Evolutionary conservation across 1,140 invertebrate species (phyloP), one percentile per base, ranked within the genome.

Genomic region (Cardiocondyla obscurior): DNA sequence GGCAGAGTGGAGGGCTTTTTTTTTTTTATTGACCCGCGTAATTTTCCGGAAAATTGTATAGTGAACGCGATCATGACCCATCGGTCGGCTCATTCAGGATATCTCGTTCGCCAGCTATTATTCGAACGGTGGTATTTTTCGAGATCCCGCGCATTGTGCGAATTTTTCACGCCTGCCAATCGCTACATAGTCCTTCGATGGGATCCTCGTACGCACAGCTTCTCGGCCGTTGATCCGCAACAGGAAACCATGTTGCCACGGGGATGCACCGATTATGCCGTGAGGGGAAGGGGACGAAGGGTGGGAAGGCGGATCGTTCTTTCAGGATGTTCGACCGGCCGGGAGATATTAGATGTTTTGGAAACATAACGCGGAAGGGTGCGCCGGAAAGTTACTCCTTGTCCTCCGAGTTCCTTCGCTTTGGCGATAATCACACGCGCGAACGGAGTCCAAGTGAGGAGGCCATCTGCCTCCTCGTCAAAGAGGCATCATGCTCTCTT

Each of bases 81-180:
- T 84, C 85, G 65, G 70, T 76, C 83, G 85, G 87, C 85, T 90
- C 85, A 90, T 89, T 64, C 88, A 85, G 72, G 53, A 83, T 88
- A 70, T 33, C 62, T 65, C 76, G 85, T 72, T 83, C 58, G 58
- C 51, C 81, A 44, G 67, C 87, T 88, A 91, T 92, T 92, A 93
- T 87, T 85, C 83, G 90, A 92, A 91, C 88, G 90, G 89, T 88
- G 88, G 88, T 91, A 91, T 92, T 92, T 90, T 88, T 83, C 33
- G 85, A 81, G 82, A 84, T 85, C 14, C 57, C 28, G n/a, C 86
- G 85, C 88, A 92, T 93, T 93, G 90, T 93, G 83, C 86, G 81
- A 85, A 93, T 93, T 91, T 82, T 92, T 90, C 91, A 93, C 91
- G 92, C 90, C 91, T 92, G 92, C 88, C 92, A 93, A 92, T 93